Base-by-base conservation (phyloP, 2,888 invertebrate genomes). In the Parthenolecanium corni region DNA sequence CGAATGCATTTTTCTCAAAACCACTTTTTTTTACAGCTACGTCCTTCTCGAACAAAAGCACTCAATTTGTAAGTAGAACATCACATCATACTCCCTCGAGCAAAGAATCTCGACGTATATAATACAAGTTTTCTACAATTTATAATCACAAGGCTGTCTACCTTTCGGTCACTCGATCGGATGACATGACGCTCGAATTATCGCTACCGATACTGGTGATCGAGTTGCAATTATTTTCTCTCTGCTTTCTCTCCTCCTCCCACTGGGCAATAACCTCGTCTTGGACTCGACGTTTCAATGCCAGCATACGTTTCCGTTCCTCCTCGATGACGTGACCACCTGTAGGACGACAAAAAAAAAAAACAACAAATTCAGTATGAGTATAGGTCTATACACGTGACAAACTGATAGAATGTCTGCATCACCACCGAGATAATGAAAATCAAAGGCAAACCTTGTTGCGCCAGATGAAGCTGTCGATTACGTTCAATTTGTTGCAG, bases 311-410 rank as follows among this genome's bases (percentile, higher is more conserved):
- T 68, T 89, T 84, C 42, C 90, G 79, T 74, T 93, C 92, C 72
- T 92, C 87, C 72, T 92, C 91, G 70, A 93, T 91, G 66, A 93
- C 88, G 78, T 88, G 86, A 69, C 88, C 88, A 66, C 92, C 92
- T 92, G 71, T 16, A 56, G 57, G 4, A 31, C 38, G 23, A 18
- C 18, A 40, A 16, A 24, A 54, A 46, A 42, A 42, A 21, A 42
- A 62, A 65, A 58, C 18, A 61, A 23, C 24, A 25, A 40, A 18
- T 4, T 63, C 14, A 62, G 11, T 14, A 11, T 9, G 23, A 53
- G 25, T 16, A 14, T 14, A 38, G 23, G 11, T 40, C 9, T 11
- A 36, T 46, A 46, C 12, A 9, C 14, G 21, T 16, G 23, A 11
- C 14, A 25, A 31, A 52, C n/a, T 24, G 25, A 52, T 18, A 49